phyloP scores from a whole-genome alignment of 2,888 invertebrate species.

The Drosophila nigritarsus region DNA sequence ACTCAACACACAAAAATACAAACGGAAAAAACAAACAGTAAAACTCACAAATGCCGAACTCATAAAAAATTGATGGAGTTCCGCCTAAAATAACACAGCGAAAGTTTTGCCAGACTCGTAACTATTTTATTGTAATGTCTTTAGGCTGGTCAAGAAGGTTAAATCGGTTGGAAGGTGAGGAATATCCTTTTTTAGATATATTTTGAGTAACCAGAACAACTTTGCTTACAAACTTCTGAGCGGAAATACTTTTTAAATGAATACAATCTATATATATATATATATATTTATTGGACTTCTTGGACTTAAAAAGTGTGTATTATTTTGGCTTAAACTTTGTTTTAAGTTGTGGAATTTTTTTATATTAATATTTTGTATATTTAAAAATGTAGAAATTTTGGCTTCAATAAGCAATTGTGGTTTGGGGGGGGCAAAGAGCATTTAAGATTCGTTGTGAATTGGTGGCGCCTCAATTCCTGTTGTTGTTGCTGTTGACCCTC shows the following conservation, averaged over 20 bases:
- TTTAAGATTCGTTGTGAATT: constrained; percentile 40
- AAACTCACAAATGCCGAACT: constrained; percentile 45
- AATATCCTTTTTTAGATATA: not conserved
- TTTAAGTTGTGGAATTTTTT: too few species aligned
- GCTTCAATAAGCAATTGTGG: not conserved
- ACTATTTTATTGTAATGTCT: constrained; percentile 4
- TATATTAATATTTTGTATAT: too few species aligned
- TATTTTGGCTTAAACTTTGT: too few species aligned
- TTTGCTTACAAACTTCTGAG: not conserved
- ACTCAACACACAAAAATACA: constrained; percentile 21
- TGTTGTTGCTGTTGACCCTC: constrained; percentile 24
- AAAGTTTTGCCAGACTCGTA: constrained; percentile 38
- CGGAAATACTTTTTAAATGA: not conserved
- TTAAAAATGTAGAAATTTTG: not conserved
- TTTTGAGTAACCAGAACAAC: not conserved
- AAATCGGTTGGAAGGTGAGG: not conserved
- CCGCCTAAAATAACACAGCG: constrained; percentile 29
- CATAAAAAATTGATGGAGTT: constrained; percentile 42
- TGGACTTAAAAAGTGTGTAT: too few species aligned
- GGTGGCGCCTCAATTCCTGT: constrained; percentile 30
- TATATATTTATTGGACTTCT: too few species aligned
- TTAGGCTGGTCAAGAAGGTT: not conserved
- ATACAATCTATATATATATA: too few species aligned
- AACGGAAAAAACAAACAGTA: constrained; percentile 24
- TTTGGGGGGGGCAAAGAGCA: constrained; percentile 47